phyloP scores from a whole-genome alignment of 2,797 vertebrate genomes.

The Anableps anableps region DNA sequence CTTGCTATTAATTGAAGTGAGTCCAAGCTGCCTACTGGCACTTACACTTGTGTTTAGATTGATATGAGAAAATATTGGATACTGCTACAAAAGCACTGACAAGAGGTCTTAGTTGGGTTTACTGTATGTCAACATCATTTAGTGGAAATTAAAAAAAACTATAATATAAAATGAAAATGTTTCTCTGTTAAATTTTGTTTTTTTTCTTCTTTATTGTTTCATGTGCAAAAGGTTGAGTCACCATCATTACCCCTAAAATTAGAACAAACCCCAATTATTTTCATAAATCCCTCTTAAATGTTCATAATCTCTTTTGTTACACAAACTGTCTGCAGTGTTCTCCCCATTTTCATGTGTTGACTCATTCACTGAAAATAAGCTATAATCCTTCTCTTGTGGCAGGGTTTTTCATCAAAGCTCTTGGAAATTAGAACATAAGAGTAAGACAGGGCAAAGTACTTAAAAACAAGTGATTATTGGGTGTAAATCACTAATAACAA shows the following conservation, averaged over 20 bases:
- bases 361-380: constrained; percentile 76
- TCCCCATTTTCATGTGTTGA: constrained; percentile 68
- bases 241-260: constrained; percentile 55
- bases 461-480: constrained; percentile 56
- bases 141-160: constrained; percentile 9
- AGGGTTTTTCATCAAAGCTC: constrained; percentile 66
- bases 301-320: constrained; percentile 78
- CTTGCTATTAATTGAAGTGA: not conserved
- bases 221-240: constrained; percentile 48
- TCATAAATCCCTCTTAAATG: constrained; percentile 76
- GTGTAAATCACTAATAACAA: constrained; percentile 54
- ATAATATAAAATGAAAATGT: not conserved
- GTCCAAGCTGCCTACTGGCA: too few relatives aligned
- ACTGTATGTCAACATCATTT: constrained; percentile 2
- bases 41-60: too few relatives aligned
- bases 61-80: not conserved
- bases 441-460: constrained; percentile 58
- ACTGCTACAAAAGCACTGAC: not conserved
- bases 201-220: constrained; percentile 29
- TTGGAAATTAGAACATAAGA: constrained; percentile 61
- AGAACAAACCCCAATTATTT: constrained; percentile 72
- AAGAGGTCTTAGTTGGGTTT: not conserved
- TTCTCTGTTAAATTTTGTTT: constrained; percentile 20
- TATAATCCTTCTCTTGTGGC: constrained; percentile 76
- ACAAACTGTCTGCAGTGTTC: constrained; percentile 74